Evolutionary conservation across 2,113 vertebrate genomes (phyloP).

Genomic region (Vireo altiloquus): DNA sequence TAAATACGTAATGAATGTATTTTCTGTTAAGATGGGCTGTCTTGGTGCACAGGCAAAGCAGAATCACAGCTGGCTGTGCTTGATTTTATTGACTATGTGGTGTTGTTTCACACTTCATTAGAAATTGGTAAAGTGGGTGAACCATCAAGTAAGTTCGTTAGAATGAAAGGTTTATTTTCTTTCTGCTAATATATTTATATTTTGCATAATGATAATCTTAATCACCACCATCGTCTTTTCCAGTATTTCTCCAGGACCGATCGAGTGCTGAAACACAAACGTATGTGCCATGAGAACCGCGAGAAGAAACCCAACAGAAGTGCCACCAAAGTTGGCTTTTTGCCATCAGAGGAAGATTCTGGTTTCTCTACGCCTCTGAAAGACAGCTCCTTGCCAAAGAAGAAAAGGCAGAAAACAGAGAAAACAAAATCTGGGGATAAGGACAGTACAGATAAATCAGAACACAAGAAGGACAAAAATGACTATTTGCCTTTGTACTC

Average conservation of each 20-base stretch:
- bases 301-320: slow-evolving; percentile 89
- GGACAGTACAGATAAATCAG: slow-evolving; percentile 78
- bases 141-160: background rate
- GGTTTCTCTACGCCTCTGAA: slow-evolving; percentile 80
- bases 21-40: background rate
- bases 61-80: background rate
- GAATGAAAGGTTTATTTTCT: background rate
- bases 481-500: slow-evolving; percentile 88
- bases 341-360: slow-evolving; percentile 78
- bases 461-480: slow-evolving; percentile 82
- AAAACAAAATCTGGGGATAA: slow-evolving; percentile 79
- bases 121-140: background rate
- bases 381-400: slow-evolving; percentile 92
- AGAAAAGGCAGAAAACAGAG: slow-evolving; percentile 91
- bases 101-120: background rate
- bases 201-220: background rate
- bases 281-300: slow-evolving; percentile 98
- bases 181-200: background rate
- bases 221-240: background rate
- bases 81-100: background rate
- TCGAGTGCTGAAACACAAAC: slow-evolving; percentile 96
- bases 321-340: slow-evolving; percentile 82
- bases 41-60: background rate
- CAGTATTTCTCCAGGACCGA: slow-evolving; percentile 99
- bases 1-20: background rate